Percentiles rank a stretch among this genome's conserved stretches.
phyloP scores from a whole-genome alignment of 2,888 invertebrate species.

The Diarsia brunnea region DNA sequence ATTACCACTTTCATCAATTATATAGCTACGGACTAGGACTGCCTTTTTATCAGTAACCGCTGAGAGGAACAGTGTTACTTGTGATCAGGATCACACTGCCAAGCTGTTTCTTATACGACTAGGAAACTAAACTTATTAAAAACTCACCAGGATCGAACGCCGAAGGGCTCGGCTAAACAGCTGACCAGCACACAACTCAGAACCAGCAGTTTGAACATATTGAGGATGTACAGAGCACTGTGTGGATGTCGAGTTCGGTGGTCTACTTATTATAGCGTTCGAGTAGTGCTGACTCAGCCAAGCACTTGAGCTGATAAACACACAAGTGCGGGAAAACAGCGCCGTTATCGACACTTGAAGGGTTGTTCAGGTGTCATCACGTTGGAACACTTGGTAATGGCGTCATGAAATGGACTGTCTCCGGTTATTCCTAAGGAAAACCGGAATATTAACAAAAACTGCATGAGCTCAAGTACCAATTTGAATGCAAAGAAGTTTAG shows the following conservation, averaged over 20 bases:
- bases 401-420: background rate
- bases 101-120: background rate
- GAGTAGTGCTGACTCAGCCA: conserved; percentile 46
- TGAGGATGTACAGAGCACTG: conserved; percentile 30
- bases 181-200: conserved; percentile 35
- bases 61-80: background rate
- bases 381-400: conserved; percentile 25
- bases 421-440: conserved; percentile 18
- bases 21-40: background rate
- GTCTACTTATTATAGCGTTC: conserved; percentile 37
- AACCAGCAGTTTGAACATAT: conserved; percentile 47
- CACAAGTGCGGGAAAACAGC: conserved; percentile 8
- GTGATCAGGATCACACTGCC: background rate
- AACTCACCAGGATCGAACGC: conserved; percentile 28
- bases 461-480: background rate
- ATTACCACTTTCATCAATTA: background rate
- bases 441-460: background rate
- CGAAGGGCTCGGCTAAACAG: conserved; percentile 24
- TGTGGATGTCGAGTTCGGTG: background rate
- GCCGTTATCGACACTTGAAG: conserved; percentile 9
- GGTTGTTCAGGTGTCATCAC: conserved; percentile 27
- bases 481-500: background rate
- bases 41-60: too few species aligned
- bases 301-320: conserved; percentile 38
- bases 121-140: background rate